Evolutionary conservation across 1,140 invertebrate genomes (phyloP).

Genomic region (Paramacrobiotus metropolitanus): DNA sequence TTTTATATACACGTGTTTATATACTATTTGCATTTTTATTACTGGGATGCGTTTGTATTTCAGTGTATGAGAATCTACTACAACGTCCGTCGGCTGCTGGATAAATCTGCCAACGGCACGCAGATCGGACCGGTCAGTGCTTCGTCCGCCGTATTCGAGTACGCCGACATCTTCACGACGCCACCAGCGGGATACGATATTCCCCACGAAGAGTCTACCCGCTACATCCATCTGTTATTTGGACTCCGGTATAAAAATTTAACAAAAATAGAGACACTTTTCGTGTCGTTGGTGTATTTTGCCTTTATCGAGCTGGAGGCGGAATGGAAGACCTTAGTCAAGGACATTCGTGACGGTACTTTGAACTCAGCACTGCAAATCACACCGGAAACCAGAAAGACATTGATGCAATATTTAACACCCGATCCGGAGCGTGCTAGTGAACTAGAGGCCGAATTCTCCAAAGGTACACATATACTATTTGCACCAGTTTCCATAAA

Average conservation of each 20-base stretch:
- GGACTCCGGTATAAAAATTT: background rate
- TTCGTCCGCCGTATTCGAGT: too few relatives aligned
- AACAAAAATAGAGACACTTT: background rate
- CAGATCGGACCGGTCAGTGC: too few relatives aligned
- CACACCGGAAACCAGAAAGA: background rate
- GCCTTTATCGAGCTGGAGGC: background rate
- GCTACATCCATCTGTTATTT: background rate
- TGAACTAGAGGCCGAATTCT: background rate
- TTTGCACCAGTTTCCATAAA: too few relatives aligned
- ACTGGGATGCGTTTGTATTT: too few relatives aligned
- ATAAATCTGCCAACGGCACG: background rate
- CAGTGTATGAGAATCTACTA: background rate
- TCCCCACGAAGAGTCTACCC: background rate
- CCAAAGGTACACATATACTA: background rate
- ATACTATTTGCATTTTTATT: too few relatives aligned
- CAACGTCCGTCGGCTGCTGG: background rate
- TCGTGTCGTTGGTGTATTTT: background rate
- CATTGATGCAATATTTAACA: background rate
- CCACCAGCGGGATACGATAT: background rate
- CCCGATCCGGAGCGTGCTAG: background rate
- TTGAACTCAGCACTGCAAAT: background rate
- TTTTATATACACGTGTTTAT: too few relatives aligned
- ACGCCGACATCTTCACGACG: too few relatives aligned
- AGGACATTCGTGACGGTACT: background rate
- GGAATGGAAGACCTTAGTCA: background rate